Conservation (phyloP, 1,140 invertebrate genomes). For the Holotrichia oblita region DNA sequence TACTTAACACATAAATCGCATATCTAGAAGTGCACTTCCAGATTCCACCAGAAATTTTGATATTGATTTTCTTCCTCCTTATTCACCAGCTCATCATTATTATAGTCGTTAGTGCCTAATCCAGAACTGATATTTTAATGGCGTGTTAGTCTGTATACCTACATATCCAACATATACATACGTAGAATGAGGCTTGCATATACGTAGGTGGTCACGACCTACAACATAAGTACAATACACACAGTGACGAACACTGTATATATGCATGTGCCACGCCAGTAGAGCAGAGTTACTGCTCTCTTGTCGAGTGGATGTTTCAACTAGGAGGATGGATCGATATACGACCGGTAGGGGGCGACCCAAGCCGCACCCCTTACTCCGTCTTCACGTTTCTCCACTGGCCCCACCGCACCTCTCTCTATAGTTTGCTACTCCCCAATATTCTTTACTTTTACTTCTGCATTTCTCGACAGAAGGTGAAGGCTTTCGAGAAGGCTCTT, state of each 20-base stretch:
- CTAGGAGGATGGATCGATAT: slow-evolving; percentile 30
- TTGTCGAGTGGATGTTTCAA: slow-evolving; percentile 23
- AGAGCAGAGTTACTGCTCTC: slow-evolving; percentile 22
- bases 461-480: slow-evolving; percentile 5
- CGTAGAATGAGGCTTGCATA: too few species aligned
- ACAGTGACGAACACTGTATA: neutral
- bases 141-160: too few species aligned
- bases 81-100: too few species aligned
- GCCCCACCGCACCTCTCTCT: neutral
- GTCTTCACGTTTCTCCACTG: neutral
- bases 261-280: neutral
- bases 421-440: neutral
- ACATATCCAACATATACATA: too few species aligned
- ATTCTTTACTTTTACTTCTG: slow-evolving; percentile 34
- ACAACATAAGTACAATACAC: neutral
- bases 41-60: too few species aligned
- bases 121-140: too few species aligned
- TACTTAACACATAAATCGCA: too few species aligned
- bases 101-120: too few species aligned
- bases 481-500: neutral
- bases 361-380: slow-evolving; percentile 25
- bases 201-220: neutral
- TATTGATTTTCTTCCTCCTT: too few species aligned
- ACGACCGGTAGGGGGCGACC: slow-evolving; percentile 31
- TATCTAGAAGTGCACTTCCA: too few species aligned